Evolutionary conservation across 2,888 invertebrate species (phyloP).

Genomic region (Chloroclysta siterata): DNA sequence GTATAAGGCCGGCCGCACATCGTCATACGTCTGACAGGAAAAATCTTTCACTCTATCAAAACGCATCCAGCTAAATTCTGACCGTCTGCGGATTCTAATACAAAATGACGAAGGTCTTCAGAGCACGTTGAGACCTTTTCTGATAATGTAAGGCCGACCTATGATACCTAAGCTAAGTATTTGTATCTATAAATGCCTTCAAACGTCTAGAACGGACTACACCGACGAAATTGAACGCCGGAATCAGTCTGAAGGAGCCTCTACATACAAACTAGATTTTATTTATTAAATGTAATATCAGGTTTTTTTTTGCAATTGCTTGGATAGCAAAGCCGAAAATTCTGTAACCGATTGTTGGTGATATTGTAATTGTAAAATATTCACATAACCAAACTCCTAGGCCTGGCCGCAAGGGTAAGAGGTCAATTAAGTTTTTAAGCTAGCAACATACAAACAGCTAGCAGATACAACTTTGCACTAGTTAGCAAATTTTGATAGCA

Average conservation of each 20-base stretch:
- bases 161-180: not conserved
- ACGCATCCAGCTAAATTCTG: too few relatives aligned
- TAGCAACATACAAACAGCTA: too few relatives aligned
- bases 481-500: not conserved
- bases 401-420: too few relatives aligned
- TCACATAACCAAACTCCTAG: too few relatives aligned
- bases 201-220: not conserved
- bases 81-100: too few relatives aligned
- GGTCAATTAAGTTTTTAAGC: too few relatives aligned
- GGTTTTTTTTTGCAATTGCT: too few relatives aligned
- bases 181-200: not conserved
- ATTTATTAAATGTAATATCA: too few relatives aligned
- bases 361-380: too few relatives aligned
- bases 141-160: not conserved
- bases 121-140: not conserved
- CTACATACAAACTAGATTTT: not conserved
- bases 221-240: not conserved
- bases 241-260: not conserved
- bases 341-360: too few relatives aligned
- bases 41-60: not conserved
- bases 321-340: too few relatives aligned
- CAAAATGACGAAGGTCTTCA: not conserved
- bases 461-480: too few relatives aligned
- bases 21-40: not conserved
- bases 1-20: not conserved